A percentile compares a stretch with the other conserved stretches of the same genome.
Evolutionary conservation across 2,888 invertebrate genomes (phyloP).

Genomic region (Lobophora halterata): DNA sequence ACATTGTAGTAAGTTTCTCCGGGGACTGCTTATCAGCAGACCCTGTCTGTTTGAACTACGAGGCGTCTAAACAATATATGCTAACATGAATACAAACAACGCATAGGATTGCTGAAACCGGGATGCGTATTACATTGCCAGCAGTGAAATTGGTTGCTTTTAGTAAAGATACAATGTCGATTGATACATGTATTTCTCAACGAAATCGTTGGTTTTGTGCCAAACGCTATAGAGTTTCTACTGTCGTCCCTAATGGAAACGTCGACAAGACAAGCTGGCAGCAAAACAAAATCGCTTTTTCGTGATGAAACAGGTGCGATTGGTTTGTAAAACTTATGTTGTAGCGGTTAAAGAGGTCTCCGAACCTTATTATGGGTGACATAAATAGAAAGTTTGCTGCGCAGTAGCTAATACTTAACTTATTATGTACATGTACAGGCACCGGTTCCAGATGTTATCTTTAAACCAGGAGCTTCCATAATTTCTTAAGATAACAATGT

Average conservation of each 20-base stretch:
- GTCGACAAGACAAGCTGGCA: conserved; percentile 32
- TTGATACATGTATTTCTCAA: conserved; percentile 25
- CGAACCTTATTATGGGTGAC: conserved; percentile 7
- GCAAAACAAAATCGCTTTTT: conserved; percentile 35
- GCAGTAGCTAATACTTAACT: conserved; percentile 1
- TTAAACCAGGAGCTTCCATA: conserved; percentile 21
- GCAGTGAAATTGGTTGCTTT: conserved; percentile 22
- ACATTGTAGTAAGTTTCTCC: conserved; percentile 41
- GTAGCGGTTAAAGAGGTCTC: not conserved
- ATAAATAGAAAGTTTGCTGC: conserved; percentile 14
- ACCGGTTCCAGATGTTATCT: conserved; percentile 12
- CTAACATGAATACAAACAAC: conserved; percentile 52
- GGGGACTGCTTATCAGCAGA: conserved; percentile 52
- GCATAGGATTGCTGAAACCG: conserved; percentile 43
- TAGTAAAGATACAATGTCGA: conserved; percentile 21
- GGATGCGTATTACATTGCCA: conserved; percentile 37
- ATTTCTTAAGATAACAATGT: conserved; percentile 36
- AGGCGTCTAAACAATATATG: conserved; percentile 52
- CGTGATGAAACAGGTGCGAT: conserved; percentile 24
- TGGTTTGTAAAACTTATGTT: conserved; percentile 5
- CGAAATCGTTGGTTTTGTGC: conserved; percentile 45
- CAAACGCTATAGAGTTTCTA: conserved; percentile 38
- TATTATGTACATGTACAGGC: conserved; percentile 5
- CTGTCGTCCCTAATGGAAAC: conserved; percentile 40
- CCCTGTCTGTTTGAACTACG: conserved; percentile 54